Evolutionary conservation across 2,797 vertebrate genomes (phyloP).

Genomic region (Taenioides sp.): DNA sequence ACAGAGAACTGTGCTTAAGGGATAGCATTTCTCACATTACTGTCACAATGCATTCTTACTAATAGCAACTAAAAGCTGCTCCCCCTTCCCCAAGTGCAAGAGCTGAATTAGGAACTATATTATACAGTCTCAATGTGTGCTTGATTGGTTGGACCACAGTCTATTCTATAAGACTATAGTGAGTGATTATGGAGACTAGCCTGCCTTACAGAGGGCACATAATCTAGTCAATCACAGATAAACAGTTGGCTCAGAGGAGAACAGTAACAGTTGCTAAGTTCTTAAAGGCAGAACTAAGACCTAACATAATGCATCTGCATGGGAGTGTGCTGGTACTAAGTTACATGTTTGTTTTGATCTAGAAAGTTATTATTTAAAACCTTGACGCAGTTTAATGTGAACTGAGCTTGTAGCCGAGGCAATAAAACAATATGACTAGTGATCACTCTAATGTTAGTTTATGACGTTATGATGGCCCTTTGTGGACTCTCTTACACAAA

Average conservation of each 20-base stretch:
- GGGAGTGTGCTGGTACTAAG: neutral
- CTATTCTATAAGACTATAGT: neutral
- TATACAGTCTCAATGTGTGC: neutral
- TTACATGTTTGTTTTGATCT: neutral
- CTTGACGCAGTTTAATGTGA: neutral
- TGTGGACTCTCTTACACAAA: constrained; percentile 13
- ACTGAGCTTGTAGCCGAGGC: neutral
- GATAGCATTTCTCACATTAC: constrained; percentile 37
- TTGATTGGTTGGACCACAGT: neutral
- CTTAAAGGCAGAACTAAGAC: neutral
- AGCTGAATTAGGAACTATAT: constrained; percentile 2
- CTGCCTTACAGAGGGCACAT: neutral
- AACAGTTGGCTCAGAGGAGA: neutral
- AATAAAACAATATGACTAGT: neutral
- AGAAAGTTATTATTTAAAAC: neutral
- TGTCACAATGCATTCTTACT: constrained; percentile 27
- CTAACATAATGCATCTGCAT: neutral
- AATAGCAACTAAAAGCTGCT: constrained; percentile 14
- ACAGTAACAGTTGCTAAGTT: neutral
- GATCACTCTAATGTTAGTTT: neutral
- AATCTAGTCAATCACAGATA: constrained; percentile 4
- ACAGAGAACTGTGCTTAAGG: constrained; percentile 35
- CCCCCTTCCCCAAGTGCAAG: constrained; percentile 3
- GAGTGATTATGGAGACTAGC: neutral
- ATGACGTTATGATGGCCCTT: neutral